Base-by-base conservation (phyloP, 2,113 vertebrate species). In the Ammodytes marinus region DNA sequence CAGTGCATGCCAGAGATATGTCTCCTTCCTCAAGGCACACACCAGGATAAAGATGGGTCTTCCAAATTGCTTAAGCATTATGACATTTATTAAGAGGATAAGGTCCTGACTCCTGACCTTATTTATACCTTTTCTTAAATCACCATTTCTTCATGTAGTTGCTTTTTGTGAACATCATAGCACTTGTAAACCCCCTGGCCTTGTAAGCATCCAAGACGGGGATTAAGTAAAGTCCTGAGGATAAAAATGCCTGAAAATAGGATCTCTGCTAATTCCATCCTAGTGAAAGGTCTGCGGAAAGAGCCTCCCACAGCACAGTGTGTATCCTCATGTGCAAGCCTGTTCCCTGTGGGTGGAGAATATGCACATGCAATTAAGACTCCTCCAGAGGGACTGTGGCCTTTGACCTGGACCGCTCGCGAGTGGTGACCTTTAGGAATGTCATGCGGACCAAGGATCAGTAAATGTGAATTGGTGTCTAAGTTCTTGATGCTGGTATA, bases 331-430 rank as follows among this genome's bases (percentile, higher is more conserved):
- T 87, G 85, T 84, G 85, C 74, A 19, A 80, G 82, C 85, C 73
- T 82, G 61, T 72, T 80, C 71, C 40, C 6, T 64, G 83, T 89
- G 73, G 86, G 84, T 80, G 72, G 88, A 90, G 77, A 93, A 89
- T 90, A 90, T 89, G 85, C 77, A 83, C 80, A 83, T 89, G 88
- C 79, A 92, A 77, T 92, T 90, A 85, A 72, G 50, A 83, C 89
- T 91, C 85, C 88, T 77, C 89, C 82, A 89, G 84, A 88, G 64
- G 63, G 69, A 77, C 43, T 5, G 47, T 69, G 81, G 88, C 83
- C 83, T 92, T 86, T 91, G 85, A 72, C 84, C 82, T 79, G 59
- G 82, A 74, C 82, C 61, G 75, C 87, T 89, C 40, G 68, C 74
- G 69, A 91, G 80, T 78, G 46, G 47, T 85, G 81, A 89, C 87